These are phyloP conservation scores for Parus major DNA, from an alignment of 2,113 vertebrate genomes.

Conservation along the genomic window DNA sequence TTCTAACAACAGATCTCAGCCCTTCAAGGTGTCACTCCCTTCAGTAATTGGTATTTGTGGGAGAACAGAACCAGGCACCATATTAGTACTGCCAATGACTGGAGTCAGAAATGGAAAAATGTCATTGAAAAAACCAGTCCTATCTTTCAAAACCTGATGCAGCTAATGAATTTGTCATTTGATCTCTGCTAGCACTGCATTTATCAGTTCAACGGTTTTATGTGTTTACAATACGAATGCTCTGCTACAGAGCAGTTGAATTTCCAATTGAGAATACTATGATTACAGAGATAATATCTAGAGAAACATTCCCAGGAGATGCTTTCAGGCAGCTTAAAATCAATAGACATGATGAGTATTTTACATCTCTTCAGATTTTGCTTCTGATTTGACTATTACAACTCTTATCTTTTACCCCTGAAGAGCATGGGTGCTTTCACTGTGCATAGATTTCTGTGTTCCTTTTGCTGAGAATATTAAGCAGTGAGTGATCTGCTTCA, in stretches of 20 bases:
- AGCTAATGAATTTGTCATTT: background rate
- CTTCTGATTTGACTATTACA: background rate
- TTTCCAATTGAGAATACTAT: constrained; percentile 2
- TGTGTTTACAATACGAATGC: background rate
- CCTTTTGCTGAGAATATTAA: constrained; percentile 35
- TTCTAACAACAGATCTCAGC: background rate
- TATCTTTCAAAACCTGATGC: background rate
- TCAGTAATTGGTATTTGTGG: background rate
- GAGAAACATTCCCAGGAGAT: constrained; percentile 29
- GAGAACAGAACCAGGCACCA: background rate
- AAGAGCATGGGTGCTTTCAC: background rate
- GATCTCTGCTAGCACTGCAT: background rate
- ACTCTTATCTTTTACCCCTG: constrained; percentile 12
- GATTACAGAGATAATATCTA: background rate
- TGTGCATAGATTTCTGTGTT: background rate
- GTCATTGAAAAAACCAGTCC: background rate
- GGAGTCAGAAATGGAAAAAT: background rate
- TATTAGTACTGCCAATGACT: background rate
- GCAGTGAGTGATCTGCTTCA: constrained; percentile 29
- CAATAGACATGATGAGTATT: background rate
- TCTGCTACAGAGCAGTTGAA: background rate
- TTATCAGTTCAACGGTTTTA: background rate
- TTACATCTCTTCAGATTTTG: background rate
- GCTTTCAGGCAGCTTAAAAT: constrained; percentile 18
- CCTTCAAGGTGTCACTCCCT: background rate